Base-by-base conservation (phyloP, 1,140 invertebrate species). In the Chrysopa pallens region DNA sequence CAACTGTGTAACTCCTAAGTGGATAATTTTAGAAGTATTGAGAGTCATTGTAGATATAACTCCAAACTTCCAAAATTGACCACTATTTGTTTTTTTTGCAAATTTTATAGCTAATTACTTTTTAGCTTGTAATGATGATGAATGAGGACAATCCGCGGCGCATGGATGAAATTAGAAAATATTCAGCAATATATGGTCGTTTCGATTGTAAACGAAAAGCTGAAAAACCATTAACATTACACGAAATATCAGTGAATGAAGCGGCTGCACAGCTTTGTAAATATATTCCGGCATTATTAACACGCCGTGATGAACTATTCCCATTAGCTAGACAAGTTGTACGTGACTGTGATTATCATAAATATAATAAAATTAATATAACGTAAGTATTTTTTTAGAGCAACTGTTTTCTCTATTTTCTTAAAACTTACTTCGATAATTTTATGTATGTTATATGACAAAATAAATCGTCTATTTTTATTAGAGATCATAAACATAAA, bases 171-270 rank as follows among this genome's bases (percentile, higher is more conserved):
- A 88, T 97, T 48, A 73, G 93, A 53, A 91, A 91, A 60, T 97
- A 90, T 61, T 85, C 91, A 11, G 89, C 91, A 9, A 97, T 98
- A 54, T 98, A 97, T 60, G 91, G 92, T 4, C 69, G 86, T 45
- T 95, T 95, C 59, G 92, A 97, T 60, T 94, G 91, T 55, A 96
- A 96, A 60, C 68, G 93, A 53, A 90, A 92, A 54, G 85, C 89
- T 1, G 87, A 94, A 62, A 96, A 96, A 61, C 90, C 91, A 1
- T 69, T 98, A 39, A 96, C 92, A 1, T 63, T 95, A 39, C 93
- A 98, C 62, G 93, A 97, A 72, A 89, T 92, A 12, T 89, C 86
- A 33, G 91, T 97, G 8, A 98, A 98, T 64, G 94, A 98, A 61
- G 93, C 93, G 1, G 90, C 93, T 0, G 91, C 91, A 1, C 93